Evolutionary conservation across 2,888 invertebrate genomes (phyloP).

Genomic region (Archips xylosteana): DNA sequence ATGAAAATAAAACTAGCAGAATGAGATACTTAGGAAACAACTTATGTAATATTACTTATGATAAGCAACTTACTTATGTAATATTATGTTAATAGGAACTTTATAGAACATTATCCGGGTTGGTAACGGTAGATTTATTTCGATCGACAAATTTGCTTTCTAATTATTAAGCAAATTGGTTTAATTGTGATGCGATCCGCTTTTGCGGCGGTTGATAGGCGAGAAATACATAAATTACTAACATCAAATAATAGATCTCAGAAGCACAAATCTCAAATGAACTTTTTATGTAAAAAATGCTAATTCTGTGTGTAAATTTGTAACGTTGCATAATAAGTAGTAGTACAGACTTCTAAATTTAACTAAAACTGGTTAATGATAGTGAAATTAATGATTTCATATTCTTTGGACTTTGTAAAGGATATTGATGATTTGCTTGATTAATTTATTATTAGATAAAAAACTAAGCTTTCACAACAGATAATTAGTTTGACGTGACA

Average conservation of each 20-base stretch:
- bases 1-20: not conserved
- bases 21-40: not conserved
- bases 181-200: not conserved
- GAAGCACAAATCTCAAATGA: constrained; percentile 3
- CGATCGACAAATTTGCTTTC: no score
- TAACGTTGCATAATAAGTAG: not conserved
- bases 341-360: not conserved
- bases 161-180: no score
- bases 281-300: not conserved
- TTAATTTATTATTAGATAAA: not conserved
- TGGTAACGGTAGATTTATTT: no score
- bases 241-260: not conserved
- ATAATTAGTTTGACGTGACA: no score
- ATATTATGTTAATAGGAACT: not conserved
- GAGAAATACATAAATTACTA: not conserved
- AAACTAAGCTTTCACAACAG: not conserved
- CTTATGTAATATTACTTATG: not conserved
- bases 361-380: not conserved
- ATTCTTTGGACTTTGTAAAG: not conserved
- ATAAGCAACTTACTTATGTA: not conserved
- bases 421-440: not conserved
- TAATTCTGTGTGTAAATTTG: not conserved
- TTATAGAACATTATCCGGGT: no score
- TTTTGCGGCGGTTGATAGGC: not conserved
- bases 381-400: not conserved